Percentiles rank a stretch among this genome's conserved stretches.
Evolutionary conservation across 2,113 vertebrate species (phyloP).

Genomic region (Aythya baeri): DNA sequence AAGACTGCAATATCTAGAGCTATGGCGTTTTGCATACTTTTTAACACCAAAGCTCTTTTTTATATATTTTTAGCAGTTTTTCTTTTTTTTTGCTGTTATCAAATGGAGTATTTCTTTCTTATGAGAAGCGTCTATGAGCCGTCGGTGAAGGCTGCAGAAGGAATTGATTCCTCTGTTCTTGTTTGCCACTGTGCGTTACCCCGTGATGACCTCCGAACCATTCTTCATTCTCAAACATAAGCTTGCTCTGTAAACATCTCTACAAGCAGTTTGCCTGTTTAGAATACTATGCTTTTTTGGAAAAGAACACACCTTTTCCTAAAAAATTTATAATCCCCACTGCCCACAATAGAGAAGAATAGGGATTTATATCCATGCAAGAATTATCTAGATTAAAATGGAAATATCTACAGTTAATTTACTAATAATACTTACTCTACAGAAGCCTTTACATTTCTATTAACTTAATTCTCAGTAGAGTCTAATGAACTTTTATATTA

Average conservation of each 20-base stretch:
- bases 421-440: not conserved
- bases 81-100: constrained; percentile 1
- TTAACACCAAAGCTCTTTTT: not conserved
- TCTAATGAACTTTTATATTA: not conserved
- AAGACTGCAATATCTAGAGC: not conserved
- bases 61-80: not conserved
- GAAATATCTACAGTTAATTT: not conserved
- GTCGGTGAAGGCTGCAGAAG: not conserved
- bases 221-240: not conserved
- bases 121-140: not conserved
- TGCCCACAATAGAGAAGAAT: not conserved
- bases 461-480: not conserved
- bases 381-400: not conserved
- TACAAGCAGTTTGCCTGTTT: not conserved
- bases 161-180: not conserved
- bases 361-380: not conserved
- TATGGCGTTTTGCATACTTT: not conserved
- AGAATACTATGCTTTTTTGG: not conserved
- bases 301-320: not conserved
- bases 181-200: not conserved
- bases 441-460: not conserved
- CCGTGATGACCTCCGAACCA: not conserved
- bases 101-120: not conserved
- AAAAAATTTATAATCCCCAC: not conserved
- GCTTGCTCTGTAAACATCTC: not conserved